A percentile compares a stretch with the other conserved stretches of the same genome.
Evolutionary conservation across 2,888 invertebrate species (phyloP).

Genomic region (Pseudanteris insignis): DNA sequence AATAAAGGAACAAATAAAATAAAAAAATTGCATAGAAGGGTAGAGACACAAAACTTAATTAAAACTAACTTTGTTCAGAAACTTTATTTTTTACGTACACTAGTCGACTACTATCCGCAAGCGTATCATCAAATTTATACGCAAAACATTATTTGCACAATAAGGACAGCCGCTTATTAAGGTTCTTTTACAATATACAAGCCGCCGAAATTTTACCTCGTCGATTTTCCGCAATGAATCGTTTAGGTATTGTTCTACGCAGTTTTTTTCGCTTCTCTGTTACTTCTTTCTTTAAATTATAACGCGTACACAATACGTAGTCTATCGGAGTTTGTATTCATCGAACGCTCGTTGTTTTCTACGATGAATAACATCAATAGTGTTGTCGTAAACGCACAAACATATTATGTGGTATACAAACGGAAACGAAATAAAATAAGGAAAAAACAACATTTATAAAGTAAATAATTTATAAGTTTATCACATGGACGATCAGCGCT

Average conservation of each 20-base stretch:
- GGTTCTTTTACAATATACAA: slow-evolving; percentile 44
- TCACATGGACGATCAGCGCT: slow-evolving; percentile 33
- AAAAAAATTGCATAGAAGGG: too few relatives aligned
- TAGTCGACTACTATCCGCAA: slow-evolving; percentile 65
- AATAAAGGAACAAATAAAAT: too few relatives aligned
- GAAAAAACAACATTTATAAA: too few relatives aligned
- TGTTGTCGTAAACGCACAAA: slow-evolving; percentile 5
- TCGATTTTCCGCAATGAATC: too few relatives aligned
- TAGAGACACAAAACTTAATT: too few relatives aligned
- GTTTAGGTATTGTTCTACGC: too few relatives aligned
- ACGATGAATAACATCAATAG: too few relatives aligned
- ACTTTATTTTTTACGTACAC: slow-evolving; percentile 67
- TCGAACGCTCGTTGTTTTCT: slow-evolving; percentile 57
- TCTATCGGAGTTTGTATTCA: slow-evolving; percentile 55
- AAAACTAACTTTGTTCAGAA: slow-evolving; percentile 55
- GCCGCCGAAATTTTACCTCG: too few relatives aligned
- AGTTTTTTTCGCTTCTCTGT: too few relatives aligned
- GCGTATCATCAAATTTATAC: slow-evolving; percentile 56
- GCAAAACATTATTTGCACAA: slow-evolving; percentile 54
- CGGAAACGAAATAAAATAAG: too few relatives aligned
- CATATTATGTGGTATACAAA: slow-evolving; percentile 24
- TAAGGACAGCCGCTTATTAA: slow-evolving; percentile 52
- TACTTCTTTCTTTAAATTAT: slow-evolving; percentile 46
- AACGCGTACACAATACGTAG: slow-evolving; percentile 62
- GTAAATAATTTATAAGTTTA: slow-evolving; percentile 40